Evolutionary conservation across 2,888 invertebrate species (phyloP).

Genomic region (Melangyna quadrimaculata): DNA sequence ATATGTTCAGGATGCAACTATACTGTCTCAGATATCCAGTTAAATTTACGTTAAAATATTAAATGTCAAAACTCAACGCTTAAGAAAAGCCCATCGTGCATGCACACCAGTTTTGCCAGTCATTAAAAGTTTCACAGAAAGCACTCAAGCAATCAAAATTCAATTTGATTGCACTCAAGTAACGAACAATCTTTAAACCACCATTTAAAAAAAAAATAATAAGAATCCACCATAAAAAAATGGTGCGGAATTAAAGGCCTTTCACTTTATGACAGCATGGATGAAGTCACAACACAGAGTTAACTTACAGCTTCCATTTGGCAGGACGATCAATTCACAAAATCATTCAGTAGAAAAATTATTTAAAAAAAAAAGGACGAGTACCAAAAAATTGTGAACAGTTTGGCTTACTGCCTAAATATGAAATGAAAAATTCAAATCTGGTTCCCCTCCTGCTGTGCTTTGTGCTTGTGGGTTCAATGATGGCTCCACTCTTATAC

Average conservation of each 20-base stretch:
- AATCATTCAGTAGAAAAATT: slow-evolving; percentile 46
- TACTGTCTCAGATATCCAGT: no score
- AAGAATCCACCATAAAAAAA: neutral
- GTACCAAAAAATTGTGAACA: slow-evolving; percentile 17
- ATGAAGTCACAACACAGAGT: slow-evolving; percentile 30
- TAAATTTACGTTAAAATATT: no score
- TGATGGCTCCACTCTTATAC: slow-evolving; percentile 6
- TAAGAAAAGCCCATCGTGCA: neutral
- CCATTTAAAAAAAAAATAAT: neutral
- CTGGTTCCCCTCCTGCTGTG: slow-evolving; percentile 36
- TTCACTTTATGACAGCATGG: slow-evolving; percentile 53
- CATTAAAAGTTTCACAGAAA: slow-evolving; percentile 15
- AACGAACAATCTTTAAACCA: neutral
- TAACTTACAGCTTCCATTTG: slow-evolving; percentile 61
- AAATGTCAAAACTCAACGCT: no score
- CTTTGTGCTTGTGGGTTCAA: neutral
- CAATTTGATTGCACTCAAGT: slow-evolving; percentile 46
- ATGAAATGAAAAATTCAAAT: slow-evolving; percentile 70
- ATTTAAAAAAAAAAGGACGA: slow-evolving; percentile 30
- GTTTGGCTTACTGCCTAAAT: slow-evolving; percentile 69
- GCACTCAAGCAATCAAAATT: slow-evolving; percentile 15
- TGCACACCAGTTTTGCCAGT: neutral
- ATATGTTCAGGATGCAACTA: no score
- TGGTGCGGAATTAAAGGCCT: slow-evolving; percentile 15
- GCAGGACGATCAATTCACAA: slow-evolving; percentile 61